Base-by-base conservation (phyloP, 2,113 vertebrate species). In the Erinaceus europaeus region DNA sequence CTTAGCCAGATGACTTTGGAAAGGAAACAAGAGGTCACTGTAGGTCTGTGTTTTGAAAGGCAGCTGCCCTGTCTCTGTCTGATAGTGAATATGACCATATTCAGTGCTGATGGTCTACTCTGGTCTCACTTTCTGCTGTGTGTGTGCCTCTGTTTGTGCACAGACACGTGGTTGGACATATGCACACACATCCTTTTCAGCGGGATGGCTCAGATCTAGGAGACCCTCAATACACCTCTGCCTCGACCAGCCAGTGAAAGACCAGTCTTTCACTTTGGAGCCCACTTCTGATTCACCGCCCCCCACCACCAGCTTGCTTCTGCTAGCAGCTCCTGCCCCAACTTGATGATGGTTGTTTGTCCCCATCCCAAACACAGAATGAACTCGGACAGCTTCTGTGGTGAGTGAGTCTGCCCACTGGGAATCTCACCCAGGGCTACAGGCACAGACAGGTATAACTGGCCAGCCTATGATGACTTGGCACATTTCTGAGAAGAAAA, bases 1-100 rank as follows among this genome's bases (percentile, higher is more conserved):
- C 86, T n/a, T 29, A 34, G 73, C 91, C 80, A 82, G 87, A 83
- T 65, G 52, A 57, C 69, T 20, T 0, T 12, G 73, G 81, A 81
- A 38, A 36, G 1, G 3, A 71, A 77, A 23, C 34, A 9, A 44
- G 48, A 83, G 21, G 86, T 52, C 44, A 42, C 23, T 6, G 0
- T 3, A 5, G 7, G 6, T 64, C 29, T 55, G 79, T 76, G 53
- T 89, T 75, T 80, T 82, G 76, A 73, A 84, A 80, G 67, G 34
- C 72, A 27, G 62, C 52, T 88, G 65, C 18, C 52, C 75, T n/a
- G 0, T 67, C 50, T 62, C 36, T 71, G 15, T 46, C 29, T 67
- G 57, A 38, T 78, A 68, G 57, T 32, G 8, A 77, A 0, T 6
- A 1, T 9, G 52, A 14, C 74, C 15, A 0, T 13, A 10, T 9